phyloP scores from a whole-genome alignment of 2,113 vertebrate species.

The Burhinus bistriatus region DNA sequence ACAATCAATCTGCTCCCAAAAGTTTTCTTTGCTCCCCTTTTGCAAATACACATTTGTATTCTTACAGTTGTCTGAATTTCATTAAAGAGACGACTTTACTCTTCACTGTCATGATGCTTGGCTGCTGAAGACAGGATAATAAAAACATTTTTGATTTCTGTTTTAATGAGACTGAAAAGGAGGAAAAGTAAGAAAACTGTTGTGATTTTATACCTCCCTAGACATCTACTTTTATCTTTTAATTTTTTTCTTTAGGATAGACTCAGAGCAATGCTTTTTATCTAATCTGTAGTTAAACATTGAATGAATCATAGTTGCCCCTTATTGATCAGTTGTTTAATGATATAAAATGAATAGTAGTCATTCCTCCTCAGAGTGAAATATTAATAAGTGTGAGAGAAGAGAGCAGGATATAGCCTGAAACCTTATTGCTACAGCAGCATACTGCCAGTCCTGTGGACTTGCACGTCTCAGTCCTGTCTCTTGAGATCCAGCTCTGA shows the following conservation, averaged over 20 bases:
- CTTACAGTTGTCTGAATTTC: background rate
- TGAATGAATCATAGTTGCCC: background rate
- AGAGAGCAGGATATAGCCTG: background rate
- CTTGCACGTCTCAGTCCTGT: background rate
- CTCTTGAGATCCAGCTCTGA: background rate
- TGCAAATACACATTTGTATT: background rate
- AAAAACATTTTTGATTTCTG: background rate
- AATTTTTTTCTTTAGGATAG: background rate
- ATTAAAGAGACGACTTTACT: background rate
- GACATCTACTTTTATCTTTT: background rate
- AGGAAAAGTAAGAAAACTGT: background rate
- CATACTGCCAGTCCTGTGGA: background rate
- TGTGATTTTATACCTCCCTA: background rate
- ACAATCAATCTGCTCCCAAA: background rate
- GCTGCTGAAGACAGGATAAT: background rate
- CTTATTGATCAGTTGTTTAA: background rate
- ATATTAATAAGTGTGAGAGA: background rate
- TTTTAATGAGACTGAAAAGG: background rate
- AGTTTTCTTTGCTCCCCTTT: background rate
- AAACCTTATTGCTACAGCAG: background rate
- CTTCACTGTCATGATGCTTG: background rate
- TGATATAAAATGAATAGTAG: background rate
- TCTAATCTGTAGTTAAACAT: background rate
- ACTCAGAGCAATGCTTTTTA: background rate
- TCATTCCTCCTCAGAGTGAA: background rate